Percentiles rank a stretch among this genome's conserved stretches.
Evolutionary conservation across 2,113 vertebrate species (phyloP).

Genomic region (Motacilla tschutschensis): DNA sequence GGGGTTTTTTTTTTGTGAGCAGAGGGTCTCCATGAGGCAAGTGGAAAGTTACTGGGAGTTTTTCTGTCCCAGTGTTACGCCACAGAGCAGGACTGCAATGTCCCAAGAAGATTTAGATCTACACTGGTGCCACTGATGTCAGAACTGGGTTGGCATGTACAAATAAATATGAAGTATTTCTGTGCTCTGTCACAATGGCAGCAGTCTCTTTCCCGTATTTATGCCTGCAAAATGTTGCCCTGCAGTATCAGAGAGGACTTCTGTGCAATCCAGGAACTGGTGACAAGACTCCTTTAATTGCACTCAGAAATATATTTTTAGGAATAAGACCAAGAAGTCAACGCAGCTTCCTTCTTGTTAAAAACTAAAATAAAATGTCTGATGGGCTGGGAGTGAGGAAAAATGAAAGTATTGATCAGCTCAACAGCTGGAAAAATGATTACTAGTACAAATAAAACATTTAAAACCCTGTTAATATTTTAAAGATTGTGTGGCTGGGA

Average conservation of each 20-base stretch:
- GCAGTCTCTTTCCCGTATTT: slow-evolving; percentile 10
- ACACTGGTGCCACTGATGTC: background rate
- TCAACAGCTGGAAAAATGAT: slow-evolving; percentile 51
- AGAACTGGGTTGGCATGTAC: background rate
- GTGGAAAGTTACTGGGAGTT: slow-evolving; percentile 2
- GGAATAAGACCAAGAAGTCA: slow-evolving; percentile 35
- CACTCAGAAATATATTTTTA: slow-evolving; percentile 38
- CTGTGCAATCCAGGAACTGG: slow-evolving; percentile 1
- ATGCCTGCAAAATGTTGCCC: background rate
- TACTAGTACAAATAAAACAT: slow-evolving; percentile 5
- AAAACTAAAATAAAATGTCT: slow-evolving; percentile 31
- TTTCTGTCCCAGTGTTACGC: background rate
- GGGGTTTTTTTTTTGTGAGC: background rate
- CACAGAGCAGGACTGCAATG: background rate
- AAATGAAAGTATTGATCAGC: slow-evolving; percentile 21
- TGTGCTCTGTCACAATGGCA: slow-evolving; percentile 15
- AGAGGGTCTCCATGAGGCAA: background rate
- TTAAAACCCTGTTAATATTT: slow-evolving; percentile 5
- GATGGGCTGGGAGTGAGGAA: background rate
- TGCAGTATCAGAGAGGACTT: background rate
- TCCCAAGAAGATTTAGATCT: slow-evolving; percentile 1
- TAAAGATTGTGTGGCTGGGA: background rate
- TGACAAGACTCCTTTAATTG: slow-evolving; percentile 31
- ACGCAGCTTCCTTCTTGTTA: slow-evolving; percentile 8
- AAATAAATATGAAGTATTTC: slow-evolving; percentile 30